Conservation (phyloP, 2,797 vertebrate species). For the Gastrophryne carolinensis region DNA sequence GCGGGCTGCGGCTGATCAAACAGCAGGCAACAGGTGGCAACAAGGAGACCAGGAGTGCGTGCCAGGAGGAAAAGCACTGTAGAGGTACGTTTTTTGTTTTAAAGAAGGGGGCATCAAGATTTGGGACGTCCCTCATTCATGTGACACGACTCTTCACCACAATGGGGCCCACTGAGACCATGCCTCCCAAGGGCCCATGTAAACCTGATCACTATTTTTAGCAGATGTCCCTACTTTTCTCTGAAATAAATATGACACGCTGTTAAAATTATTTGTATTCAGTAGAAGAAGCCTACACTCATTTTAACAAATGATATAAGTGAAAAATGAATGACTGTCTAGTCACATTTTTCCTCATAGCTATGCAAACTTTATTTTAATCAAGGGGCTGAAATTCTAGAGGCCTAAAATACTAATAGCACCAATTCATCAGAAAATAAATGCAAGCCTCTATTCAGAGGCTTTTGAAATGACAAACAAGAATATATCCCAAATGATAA, state of each 20-base stretch:
- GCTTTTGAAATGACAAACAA: constrained; percentile 15
- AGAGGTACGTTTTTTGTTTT: no score
- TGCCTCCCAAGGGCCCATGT: no score
- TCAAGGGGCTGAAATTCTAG: constrained; percentile 20
- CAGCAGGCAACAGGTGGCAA: no score
- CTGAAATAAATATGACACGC: neutral
- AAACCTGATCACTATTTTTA: no score
- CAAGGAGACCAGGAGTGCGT: no score
- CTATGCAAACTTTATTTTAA: constrained; percentile 33
- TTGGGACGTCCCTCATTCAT: no score
- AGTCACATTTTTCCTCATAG: constrained; percentile 31
- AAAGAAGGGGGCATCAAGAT: no score
- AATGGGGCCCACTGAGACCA: no score
- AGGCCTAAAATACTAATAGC: constrained; percentile 22
- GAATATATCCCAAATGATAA: constrained; percentile 22
- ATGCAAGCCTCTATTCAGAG: constrained; percentile 13
- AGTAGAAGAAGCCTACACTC: neutral
- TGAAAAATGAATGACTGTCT: constrained; percentile 17
- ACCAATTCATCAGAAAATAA: constrained; percentile 17
- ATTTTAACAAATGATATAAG: constrained; percentile 22
- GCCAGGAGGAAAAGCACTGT: no score
- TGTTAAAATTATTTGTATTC: constrained; percentile 25
- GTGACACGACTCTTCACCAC: no score
- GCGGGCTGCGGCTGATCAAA: no score
- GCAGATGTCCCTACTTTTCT: neutral